Evolutionary conservation across 2,797 vertebrate species (phyloP), one percentile per base, ranked within the genome.

Genomic region (Sebastes hubbsi): DNA sequence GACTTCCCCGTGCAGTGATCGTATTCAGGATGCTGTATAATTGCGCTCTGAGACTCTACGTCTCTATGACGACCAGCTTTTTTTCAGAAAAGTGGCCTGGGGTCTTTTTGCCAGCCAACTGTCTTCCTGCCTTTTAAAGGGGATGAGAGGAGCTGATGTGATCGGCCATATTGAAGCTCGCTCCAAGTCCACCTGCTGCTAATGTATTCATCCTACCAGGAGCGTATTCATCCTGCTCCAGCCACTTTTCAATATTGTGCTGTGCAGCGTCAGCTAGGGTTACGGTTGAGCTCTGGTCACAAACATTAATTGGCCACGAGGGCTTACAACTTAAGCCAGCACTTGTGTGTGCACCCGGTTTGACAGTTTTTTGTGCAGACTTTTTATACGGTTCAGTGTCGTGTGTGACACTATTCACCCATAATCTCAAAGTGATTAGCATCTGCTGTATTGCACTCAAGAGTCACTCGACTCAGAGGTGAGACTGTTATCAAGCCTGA

Each of bases 361-460:
- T 56, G 55, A 80, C 24, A 62, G 22, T 16, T 9, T 42, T n/a
- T 42, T 42, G 11, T 61, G 24, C 36, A 2, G 20, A 22, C 6
- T 14, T 36, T 49, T 69, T 38, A 54, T 56, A 13, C 12, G 16
- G 11, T 30, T 69, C 8, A 38, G 63, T 25, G 56, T 16, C 10
- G 42, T n/a, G 49, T n/a, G 38, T 49, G 49, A 55, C 25, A 18
- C 36, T 2, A 10, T 73, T 73, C 70, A 10, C 65, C 18, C 13
- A 8, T 75, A 24, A 79, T 52, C 34, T 80, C 16, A 20, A 34
- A 70, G 72, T 20, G 16, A 84, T 77, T 77, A 73, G 54, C 75
- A 55, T 80, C n/a, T 49, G 70, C 54, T 24, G 58, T 58, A 12
- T 38, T 11, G 12, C 60, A 60, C 25, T 30, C 25, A 16, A 29